Evolutionary conservation across 2,888 invertebrate species (phyloP).

Genomic region (Ophion obscuratus): DNA sequence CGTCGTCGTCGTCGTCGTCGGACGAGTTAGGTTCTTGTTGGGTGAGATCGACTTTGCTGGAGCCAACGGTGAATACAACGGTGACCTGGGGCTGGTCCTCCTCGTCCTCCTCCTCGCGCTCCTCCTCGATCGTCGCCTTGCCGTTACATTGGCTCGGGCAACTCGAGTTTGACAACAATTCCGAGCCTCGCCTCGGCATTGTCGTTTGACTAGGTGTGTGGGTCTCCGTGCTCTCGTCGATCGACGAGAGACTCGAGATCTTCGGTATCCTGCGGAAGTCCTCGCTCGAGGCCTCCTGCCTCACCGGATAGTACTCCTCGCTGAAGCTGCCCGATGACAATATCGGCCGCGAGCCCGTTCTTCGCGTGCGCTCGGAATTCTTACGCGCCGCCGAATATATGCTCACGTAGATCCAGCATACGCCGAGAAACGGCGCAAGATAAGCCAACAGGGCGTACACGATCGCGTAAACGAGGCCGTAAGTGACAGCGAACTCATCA

Average conservation of each 20-base stretch:
- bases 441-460: constrained; percentile 84
- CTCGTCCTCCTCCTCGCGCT: neutral
- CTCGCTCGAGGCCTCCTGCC: constrained; percentile 73
- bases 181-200: constrained; percentile 70
- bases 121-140: constrained; percentile 58
- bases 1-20: neutral
- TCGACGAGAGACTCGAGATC: constrained; percentile 82
- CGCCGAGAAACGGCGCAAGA: constrained; percentile 86
- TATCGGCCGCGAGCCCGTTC: constrained; percentile 81
- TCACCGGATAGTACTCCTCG: constrained; percentile 77
- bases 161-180: constrained; percentile 57
- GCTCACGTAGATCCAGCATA: constrained; percentile 90
- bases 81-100: constrained; percentile 53
- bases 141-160: constrained; percentile 46
- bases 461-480: constrained; percentile 84
- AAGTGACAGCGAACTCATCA: constrained; percentile 71
- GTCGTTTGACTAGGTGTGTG: constrained; percentile 73
- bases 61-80: constrained; percentile 81
- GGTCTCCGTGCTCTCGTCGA: constrained; percentile 82
- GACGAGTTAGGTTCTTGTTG: constrained; percentile 27
- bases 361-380: constrained; percentile 88
- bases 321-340: constrained; percentile 79
- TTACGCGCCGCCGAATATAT: constrained; percentile 91
- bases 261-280: constrained; percentile 80
- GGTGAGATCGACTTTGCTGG: constrained; percentile 72